Evolutionary conservation across 2,113 vertebrate species (phyloP), one percentile per base, ranked within the genome.

Genomic region (Trogon surrucura): DNA sequence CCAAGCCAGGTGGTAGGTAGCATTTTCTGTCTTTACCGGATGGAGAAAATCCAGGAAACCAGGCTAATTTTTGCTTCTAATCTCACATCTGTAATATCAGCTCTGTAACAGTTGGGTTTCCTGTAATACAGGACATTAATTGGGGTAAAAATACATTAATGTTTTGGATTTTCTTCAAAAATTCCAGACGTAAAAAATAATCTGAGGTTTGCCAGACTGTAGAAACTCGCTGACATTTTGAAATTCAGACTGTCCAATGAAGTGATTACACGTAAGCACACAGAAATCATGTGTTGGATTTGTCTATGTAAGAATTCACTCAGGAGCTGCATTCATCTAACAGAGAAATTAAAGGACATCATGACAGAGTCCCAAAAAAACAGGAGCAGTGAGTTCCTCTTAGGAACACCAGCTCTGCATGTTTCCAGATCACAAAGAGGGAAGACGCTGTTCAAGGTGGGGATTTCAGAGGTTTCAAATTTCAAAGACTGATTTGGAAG

Each of bases 261-360:
- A 4, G 4, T 23, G 34, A 13, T 54, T 71, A 67, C 41, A 85
- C 23, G 25, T n/a, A 67, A 80, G 26, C 41, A 69, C 1, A 3
- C 26, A 57, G 45, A 72, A 92, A 66, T 23, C 10, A 5, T 32
- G 23, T 57, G 16, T 48, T 83, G 38, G 17, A 45, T 72, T 89
- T 62, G 44, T 22, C 44, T 29, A 7, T 8, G 32, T 19, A 47
- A 0, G 0, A 38, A 83, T 70, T 70, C 41, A 26, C 13, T 8
- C 21, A 27, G 61, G 53, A 72, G 17, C 56, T 78, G 7, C 3
- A 29, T 30, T 53, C 18, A 48, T 22, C 38, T 54, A 57, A 23
- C 16, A 53, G 58, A 47, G 79, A 74, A 80, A 56, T 6, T 80
- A 65, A 8, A 9, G 8, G 13, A 5, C 20, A 25, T 45, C 16